A percentile compares a stretch with the other conserved stretches of the same genome.
Conservation (phyloP, 64 coral and sea anemone genomes). For the Montipora efflorescens region DNA sequence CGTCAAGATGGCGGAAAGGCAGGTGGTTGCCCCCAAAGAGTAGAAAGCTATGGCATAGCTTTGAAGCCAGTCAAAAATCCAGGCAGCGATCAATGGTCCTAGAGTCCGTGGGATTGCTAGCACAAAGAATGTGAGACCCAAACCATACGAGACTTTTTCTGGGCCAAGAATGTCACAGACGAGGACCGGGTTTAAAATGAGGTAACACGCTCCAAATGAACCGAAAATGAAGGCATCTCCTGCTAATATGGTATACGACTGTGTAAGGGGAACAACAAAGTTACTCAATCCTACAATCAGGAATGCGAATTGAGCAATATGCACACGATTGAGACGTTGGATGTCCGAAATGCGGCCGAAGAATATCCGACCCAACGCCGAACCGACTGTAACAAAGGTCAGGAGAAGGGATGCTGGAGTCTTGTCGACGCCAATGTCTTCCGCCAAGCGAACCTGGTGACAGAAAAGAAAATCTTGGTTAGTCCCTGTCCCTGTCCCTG, state of each 20-base stretch:
- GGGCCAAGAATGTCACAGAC: slow-evolving; percentile 80
- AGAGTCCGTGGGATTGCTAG: slow-evolving; percentile 58
- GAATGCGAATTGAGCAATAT: slow-evolving; percentile 65
- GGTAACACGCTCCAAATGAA: slow-evolving; percentile 58
- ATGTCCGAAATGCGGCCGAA: slow-evolving; percentile 72
- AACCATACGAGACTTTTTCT: slow-evolving; percentile 54
- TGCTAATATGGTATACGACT: slow-evolving; percentile 41
- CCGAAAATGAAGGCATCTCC: slow-evolving; percentile 71
- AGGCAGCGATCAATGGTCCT: slow-evolving; percentile 75
- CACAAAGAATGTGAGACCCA: slow-evolving; percentile 61
- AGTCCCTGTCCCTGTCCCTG: background rate
- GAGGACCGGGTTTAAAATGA: slow-evolving; percentile 75
- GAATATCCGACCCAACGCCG: slow-evolving; percentile 44
- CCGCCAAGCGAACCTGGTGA: slow-evolving; percentile 74
- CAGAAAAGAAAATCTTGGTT: background rate
- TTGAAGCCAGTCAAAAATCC: slow-evolving; percentile 70
- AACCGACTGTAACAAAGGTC: slow-evolving; percentile 73
- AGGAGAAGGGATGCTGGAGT: slow-evolving; percentile 71
- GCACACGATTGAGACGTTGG: slow-evolving; percentile 47
- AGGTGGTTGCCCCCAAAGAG: slow-evolving; percentile 38
- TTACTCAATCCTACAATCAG: slow-evolving; percentile 73
- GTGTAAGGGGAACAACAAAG: slow-evolving; percentile 66
- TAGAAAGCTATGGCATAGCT: slow-evolving; percentile 80
- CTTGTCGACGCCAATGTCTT: slow-evolving; percentile 83
- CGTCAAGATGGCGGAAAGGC: slow-evolving; percentile 53